Evolutionary conservation across 2,888 invertebrate species (phyloP).

Genomic region (Azorinus chamasolen): DNA sequence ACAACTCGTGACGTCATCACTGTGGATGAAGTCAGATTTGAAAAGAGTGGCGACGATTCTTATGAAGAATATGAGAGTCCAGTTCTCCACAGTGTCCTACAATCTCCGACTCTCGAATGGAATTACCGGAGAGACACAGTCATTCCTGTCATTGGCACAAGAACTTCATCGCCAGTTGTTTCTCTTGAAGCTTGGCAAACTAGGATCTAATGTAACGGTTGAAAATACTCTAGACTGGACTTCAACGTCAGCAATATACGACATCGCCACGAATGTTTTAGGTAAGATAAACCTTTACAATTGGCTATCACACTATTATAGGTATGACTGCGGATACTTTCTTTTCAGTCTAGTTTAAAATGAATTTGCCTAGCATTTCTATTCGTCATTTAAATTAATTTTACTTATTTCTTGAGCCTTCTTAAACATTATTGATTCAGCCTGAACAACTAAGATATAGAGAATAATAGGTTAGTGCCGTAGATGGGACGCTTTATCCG

Average conservation of each 20-base stretch:
- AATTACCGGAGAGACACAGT: slow-evolving; percentile 4
- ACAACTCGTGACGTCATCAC: slow-evolving; percentile 13
- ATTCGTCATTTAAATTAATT: no score
- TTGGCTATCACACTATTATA: no score
- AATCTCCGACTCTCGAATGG: slow-evolving; percentile 14
- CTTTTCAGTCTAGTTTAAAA: no score
- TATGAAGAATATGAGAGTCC: slow-evolving; percentile 14
- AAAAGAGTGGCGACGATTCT: slow-evolving; percentile 7
- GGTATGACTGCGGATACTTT: no score
- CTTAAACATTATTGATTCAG: no score
- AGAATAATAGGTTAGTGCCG: no score
- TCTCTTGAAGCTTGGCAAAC: not conserved
- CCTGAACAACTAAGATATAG: no score
- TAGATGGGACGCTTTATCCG: no score
- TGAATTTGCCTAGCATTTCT: no score
- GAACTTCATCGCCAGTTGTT: slow-evolving; percentile 29
- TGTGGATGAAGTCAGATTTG: slow-evolving; percentile 33
- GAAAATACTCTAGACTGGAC: slow-evolving; percentile 43
- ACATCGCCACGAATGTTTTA: slow-evolving; percentile 1
- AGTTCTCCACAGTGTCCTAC: slow-evolving; percentile 32
- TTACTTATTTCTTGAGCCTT: no score
- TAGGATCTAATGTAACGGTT: slow-evolving; percentile 24
- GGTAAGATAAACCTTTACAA: slow-evolving; percentile 1
- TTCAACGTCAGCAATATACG: slow-evolving; percentile 13
- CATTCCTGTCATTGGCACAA: slow-evolving; percentile 35